Evolutionary conservation across 2,797 vertebrate species (phyloP).

Genomic region (Cephalopachus bancanus): DNA sequence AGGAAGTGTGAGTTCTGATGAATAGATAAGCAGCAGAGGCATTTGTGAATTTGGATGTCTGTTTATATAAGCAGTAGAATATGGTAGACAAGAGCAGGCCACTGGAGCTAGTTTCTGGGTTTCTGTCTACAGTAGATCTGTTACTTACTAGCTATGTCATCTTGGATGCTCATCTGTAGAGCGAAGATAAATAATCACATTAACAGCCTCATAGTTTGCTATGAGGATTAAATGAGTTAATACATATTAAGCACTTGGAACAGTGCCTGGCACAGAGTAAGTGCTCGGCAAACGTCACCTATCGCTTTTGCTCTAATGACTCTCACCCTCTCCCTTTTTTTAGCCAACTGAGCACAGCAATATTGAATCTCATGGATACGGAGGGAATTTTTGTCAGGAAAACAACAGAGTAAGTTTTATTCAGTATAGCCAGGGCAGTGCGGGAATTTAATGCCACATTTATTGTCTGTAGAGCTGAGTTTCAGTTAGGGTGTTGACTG

Average conservation of each 20-base stretch:
- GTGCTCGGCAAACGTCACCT: neutral
- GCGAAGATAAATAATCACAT: conserved; percentile 24
- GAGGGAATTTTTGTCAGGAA: neutral
- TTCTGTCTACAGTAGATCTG: neutral
- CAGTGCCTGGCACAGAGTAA: neutral
- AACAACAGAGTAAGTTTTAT: neutral
- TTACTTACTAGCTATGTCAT: neutral
- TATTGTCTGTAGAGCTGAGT: conserved; percentile 21
- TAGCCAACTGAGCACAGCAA: neutral
- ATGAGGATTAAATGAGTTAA: conserved; percentile 42
- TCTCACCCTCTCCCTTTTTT: neutral
- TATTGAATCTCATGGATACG: neutral
- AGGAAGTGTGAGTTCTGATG: neutral
- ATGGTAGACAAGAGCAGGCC: neutral
- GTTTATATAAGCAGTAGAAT: neutral
- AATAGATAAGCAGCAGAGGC: neutral
- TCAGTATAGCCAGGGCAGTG: neutral
- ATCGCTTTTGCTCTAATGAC: conserved; percentile 14
- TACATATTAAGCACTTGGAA: neutral
- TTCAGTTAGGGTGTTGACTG: neutral
- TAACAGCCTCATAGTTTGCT: neutral
- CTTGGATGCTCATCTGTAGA: neutral
- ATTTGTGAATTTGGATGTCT: conserved; percentile 41
- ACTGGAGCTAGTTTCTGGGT: neutral
- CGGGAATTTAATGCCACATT: conserved; percentile 27